phyloP scores from a whole-genome alignment of 2,113 vertebrate genomes.

The Holacanthus passer region DNA sequence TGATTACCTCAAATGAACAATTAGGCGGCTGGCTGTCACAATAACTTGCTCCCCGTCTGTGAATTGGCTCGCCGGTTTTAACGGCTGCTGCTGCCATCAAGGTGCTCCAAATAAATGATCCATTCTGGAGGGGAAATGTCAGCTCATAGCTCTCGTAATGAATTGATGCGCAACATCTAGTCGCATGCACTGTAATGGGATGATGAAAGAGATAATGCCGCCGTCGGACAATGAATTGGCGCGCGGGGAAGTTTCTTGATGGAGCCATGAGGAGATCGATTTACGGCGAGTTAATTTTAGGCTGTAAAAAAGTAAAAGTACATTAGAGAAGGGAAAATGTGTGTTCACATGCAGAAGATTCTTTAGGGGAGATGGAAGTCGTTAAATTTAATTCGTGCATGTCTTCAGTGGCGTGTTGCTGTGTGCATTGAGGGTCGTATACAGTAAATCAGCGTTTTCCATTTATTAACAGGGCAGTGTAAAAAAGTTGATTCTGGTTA shows the following conservation, averaged over 20 bases:
- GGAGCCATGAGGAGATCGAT: conserved; percentile 11
- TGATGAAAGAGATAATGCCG: conserved; percentile 58
- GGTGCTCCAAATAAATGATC: conserved; percentile 79
- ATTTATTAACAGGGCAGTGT: background rate
- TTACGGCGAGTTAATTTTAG: background rate
- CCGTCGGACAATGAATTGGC: conserved; percentile 45
- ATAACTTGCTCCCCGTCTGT: conserved; percentile 71
- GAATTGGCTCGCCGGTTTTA: conserved; percentile 68
- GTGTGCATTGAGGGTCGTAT: background rate
- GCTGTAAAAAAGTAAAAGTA: background rate
- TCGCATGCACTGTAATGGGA: conserved; percentile 45
- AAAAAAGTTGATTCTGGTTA: background rate
- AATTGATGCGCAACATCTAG: conserved; percentile 66
- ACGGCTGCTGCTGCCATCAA: conserved; percentile 68
- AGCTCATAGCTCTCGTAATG: conserved; percentile 68
- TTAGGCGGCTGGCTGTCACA: conserved; percentile 82
- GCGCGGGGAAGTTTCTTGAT: conserved; percentile 34
- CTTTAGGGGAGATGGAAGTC: background rate
- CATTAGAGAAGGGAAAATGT: background rate
- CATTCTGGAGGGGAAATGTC: conserved; percentile 74
- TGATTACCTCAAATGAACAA: conserved; percentile 85
- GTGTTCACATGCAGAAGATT: background rate
- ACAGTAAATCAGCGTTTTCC: background rate
- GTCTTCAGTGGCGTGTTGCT: background rate
- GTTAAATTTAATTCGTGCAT: background rate